Evolutionary conservation across 2,888 invertebrate genomes (phyloP).

Genomic region (Geophilus truncorum): DNA sequence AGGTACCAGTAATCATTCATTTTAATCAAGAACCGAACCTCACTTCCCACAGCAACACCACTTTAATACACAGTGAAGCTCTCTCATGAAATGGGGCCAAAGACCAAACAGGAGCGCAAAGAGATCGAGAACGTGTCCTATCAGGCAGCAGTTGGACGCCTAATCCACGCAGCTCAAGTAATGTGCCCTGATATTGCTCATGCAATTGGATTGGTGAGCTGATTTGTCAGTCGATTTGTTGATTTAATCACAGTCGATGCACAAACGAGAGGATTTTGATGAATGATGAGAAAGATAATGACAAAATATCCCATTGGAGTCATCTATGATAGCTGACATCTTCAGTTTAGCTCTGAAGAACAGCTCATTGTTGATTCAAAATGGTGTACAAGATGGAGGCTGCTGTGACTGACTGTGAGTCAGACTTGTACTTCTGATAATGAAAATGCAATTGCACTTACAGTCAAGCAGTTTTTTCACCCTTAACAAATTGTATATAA

Average conservation of each 20-base stretch:
- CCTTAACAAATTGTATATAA: neutral
- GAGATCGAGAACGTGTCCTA: too few species aligned
- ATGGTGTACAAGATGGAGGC: neutral
- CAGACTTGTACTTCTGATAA: neutral
- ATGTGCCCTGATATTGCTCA: too few species aligned
- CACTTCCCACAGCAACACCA: too few species aligned
- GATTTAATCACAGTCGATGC: too few species aligned
- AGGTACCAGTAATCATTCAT: too few species aligned
- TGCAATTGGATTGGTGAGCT: neutral
- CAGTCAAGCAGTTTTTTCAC: neutral
- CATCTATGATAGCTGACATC: neutral
- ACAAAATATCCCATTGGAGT: neutral
- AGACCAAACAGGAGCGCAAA: too few species aligned
- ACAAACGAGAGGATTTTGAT: neutral
- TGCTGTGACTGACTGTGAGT: neutral
- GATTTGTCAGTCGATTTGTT: neutral
- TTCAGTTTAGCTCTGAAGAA: neutral
- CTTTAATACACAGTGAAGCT: too few species aligned
- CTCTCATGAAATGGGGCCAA: too few species aligned
- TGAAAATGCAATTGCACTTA: neutral
- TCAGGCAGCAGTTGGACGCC: too few species aligned
- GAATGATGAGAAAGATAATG: neutral
- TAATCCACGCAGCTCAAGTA: too few species aligned
- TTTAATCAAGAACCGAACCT: too few species aligned
- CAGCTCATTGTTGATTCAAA: neutral